phyloP scores from a whole-genome alignment of 37 sponge, comb jelly and placozoan genomes.

The Cliona cf. orientalis region DNA sequence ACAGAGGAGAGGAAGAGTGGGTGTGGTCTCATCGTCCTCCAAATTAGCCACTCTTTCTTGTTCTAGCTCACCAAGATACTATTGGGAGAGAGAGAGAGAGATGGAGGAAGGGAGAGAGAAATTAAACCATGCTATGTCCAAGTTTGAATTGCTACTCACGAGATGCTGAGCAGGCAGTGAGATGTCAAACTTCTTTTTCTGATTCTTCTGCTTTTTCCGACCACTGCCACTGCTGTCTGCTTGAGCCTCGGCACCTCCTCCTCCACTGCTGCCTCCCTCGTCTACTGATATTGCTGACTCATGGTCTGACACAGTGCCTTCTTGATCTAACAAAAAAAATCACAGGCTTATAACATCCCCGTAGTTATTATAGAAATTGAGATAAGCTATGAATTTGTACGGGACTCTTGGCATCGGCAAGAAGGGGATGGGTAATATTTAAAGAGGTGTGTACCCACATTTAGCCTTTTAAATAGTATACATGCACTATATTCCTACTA shows the following conservation, averaged over 20 bases:
- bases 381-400: no score
- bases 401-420: no score
- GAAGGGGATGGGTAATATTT: not conserved
- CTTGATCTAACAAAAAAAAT: not conserved
- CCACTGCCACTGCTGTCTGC: not conserved
- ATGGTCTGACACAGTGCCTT: not conserved
- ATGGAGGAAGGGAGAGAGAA: not conserved
- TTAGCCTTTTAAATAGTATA: no score
- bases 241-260: not conserved
- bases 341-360: not conserved
- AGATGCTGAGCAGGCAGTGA: slow-evolving; percentile 77
- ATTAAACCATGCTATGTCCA: not conserved
- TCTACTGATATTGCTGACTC: no score
- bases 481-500: no score
- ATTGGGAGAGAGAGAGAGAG: not conserved
- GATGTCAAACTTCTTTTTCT: slow-evolving; percentile 42
- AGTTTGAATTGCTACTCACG: slow-evolving; percentile 13
- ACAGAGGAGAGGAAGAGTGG: slow-evolving; percentile 71
- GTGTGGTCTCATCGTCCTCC: slow-evolving; percentile 53
- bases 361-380: not conserved
- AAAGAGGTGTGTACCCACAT: not conserved
- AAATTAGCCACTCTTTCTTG: slow-evolving; percentile 47
- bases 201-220: not conserved
- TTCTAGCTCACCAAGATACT: slow-evolving; percentile 85
- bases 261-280: not conserved